phyloP scores from a whole-genome alignment of 2,113 vertebrate genomes.

The Petrocephalus microphthalmus region DNA sequence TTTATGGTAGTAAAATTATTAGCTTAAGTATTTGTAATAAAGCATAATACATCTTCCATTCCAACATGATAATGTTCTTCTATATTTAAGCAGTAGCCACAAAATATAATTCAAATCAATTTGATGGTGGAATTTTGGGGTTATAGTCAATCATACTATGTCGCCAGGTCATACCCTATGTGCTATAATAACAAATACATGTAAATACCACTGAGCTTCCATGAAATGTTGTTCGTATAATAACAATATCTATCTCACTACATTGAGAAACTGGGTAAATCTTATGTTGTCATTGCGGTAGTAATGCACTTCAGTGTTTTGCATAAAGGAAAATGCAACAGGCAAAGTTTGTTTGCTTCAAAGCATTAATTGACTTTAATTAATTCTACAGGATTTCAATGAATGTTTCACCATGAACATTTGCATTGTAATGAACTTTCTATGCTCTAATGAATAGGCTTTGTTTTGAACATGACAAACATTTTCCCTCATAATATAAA shows the following conservation, averaged over 20 bases:
- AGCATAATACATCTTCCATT: neutral
- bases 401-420: slow-evolving; percentile 12
- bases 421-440: slow-evolving; percentile 24
- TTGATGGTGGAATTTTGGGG: neutral
- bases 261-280: neutral
- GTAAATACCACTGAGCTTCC: neutral
- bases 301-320: neutral
- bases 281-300: neutral
- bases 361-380: slow-evolving; percentile 15
- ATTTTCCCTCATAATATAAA: slow-evolving; percentile 13
- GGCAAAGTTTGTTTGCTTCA: slow-evolving; percentile 8
- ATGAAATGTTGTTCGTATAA: neutral
- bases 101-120: neutral
- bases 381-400: slow-evolving; percentile 12
- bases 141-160: neutral
- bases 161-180: neutral
- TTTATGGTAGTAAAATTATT: neutral
- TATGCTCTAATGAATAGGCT: slow-evolving; percentile 14
- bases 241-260: neutral
- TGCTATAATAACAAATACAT: neutral
- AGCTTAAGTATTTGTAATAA: neutral
- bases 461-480: slow-evolving; percentile 12
- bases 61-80: neutral
- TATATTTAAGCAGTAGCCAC: neutral
- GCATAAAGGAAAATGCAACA: slow-evolving; percentile 3